A percentile compares a stretch with the other conserved stretches of the same genome.
These are phyloP conservation scores for Tachina grossa DNA, from an alignment of 2,888 invertebrate species.

Conservation along the genomic window DNA sequence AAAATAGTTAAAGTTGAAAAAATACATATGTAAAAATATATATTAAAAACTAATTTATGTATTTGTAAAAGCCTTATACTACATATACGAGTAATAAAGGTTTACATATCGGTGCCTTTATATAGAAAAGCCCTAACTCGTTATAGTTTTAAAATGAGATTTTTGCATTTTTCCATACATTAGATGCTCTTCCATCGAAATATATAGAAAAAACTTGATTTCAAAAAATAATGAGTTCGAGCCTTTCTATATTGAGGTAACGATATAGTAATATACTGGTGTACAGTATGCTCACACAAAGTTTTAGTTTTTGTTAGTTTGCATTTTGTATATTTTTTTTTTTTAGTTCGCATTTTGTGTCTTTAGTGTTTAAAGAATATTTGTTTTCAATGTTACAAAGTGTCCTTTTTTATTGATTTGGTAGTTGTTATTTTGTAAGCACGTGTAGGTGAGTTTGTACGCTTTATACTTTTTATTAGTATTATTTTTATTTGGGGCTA, in stretches of 20 bases:
- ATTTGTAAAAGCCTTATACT: conserved; percentile 27
- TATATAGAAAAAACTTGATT: too few relatives aligned
- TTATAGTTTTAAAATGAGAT: too few relatives aligned
- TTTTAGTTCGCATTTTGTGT: too few relatives aligned
- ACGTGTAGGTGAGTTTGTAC: background rate
- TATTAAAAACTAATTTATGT: conserved; percentile 64
- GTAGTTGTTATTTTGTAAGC: background rate
- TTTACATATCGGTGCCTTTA: too few relatives aligned
- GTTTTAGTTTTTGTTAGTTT: conserved; percentile 28
- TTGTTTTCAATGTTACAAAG: background rate
- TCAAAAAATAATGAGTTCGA: too few relatives aligned
- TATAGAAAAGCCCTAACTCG: too few relatives aligned
- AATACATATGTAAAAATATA: conserved; percentile 12
- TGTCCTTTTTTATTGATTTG: background rate
- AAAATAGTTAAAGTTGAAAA: conserved; percentile 5
- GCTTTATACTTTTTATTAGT: too few relatives aligned
- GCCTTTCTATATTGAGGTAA: too few relatives aligned
- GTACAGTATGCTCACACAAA: background rate
- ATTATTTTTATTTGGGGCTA: conserved; percentile 25
- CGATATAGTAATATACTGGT: too few relatives aligned
- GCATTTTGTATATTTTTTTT: background rate
- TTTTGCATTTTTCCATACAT: too few relatives aligned
- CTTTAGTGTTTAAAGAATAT: background rate
- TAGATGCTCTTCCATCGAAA: too few relatives aligned
- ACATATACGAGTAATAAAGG: background rate